Conservation (phyloP, 2,888 invertebrate genomes). For the Caenorhabditis panamensis region DNA sequence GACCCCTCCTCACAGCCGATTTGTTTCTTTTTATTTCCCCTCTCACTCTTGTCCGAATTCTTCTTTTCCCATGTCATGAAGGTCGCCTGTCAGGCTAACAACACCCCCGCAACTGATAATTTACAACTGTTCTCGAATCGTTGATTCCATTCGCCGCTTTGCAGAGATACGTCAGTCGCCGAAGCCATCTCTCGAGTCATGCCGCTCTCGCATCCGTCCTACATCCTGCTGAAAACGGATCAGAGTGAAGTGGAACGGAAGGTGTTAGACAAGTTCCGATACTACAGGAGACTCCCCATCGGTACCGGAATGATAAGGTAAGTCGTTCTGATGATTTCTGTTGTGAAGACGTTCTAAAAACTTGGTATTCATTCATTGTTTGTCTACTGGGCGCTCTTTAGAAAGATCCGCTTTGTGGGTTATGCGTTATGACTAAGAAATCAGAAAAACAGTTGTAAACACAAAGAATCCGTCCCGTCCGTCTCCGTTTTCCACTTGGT, state of each 20-base stretch:
- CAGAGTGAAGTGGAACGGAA: conserved; percentile 41
- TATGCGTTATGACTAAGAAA: not conserved
- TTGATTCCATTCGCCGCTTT: conserved; percentile 11
- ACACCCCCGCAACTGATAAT: conserved; percentile 52
- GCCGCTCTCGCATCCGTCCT: conserved; percentile 59
- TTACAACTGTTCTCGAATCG: conserved; percentile 51
- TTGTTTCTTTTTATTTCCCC: conserved; percentile 36
- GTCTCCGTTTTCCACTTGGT: not conserved
- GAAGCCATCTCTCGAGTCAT: conserved; percentile 51
- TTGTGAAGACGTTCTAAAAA: no score
- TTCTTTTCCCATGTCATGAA: conserved; percentile 39
- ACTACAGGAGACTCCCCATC: conserved; percentile 33
- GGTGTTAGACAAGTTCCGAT: conserved; percentile 45
- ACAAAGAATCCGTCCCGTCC: not conserved
- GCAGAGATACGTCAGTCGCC: conserved; percentile 42
- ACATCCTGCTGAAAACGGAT: conserved; percentile 51
- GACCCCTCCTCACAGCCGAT: conserved; percentile 26
- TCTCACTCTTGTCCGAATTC: conserved; percentile 21
- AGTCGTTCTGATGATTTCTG: no score
- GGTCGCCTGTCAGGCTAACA: conserved; percentile 36
- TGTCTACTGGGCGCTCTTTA: no score
- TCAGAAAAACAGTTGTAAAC: conserved; percentile 1
- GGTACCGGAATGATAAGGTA: conserved; percentile 58
- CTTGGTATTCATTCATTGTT: no score
- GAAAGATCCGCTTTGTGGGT: not conserved